A percentile compares a stretch with the other conserved stretches of the same genome.
Conservation (phyloP, 1,140 invertebrate genomes). For the Hyposmocoma kahamanoa region DNA sequence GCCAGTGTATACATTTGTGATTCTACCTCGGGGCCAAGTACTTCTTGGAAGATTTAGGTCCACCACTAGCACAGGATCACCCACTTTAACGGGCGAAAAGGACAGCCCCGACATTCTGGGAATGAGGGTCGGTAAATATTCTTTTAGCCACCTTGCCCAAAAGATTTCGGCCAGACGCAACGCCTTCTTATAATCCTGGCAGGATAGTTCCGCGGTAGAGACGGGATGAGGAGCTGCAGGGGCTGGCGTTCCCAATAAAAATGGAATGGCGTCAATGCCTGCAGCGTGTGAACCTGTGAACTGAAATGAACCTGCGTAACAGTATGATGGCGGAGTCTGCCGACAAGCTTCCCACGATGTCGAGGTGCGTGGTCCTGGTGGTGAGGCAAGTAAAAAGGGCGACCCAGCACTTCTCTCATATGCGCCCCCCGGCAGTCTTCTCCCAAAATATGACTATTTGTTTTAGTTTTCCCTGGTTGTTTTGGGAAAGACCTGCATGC, state of each 20-base stretch:
- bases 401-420: background rate
- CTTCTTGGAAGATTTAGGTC: too few relatives aligned
- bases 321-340: background rate
- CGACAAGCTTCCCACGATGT: background rate
- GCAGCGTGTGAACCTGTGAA: background rate
- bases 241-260: background rate
- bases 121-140: conserved; percentile 1
- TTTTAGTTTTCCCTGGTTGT: too few relatives aligned
- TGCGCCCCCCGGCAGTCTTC: background rate
- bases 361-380: background rate
- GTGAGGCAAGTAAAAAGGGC: background rate
- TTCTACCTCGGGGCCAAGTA: too few relatives aligned
- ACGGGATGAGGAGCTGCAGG: background rate
- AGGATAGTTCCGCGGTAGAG: background rate
- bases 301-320: background rate
- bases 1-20: too few relatives aligned
- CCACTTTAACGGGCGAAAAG: too few relatives aligned
- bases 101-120: too few relatives aligned
- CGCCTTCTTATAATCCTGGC: background rate
- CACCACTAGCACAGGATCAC: too few relatives aligned
- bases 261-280: conserved; percentile 5
- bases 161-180: conserved; percentile 5
- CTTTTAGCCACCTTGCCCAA: conserved; percentile 5
- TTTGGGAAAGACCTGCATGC: too few relatives aligned
- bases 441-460: too few relatives aligned